Percentiles rank a stretch among this genome's conserved stretches.
Evolutionary conservation across 2,797 vertebrate species (phyloP).

Genomic region (Amniataba percoides): DNA sequence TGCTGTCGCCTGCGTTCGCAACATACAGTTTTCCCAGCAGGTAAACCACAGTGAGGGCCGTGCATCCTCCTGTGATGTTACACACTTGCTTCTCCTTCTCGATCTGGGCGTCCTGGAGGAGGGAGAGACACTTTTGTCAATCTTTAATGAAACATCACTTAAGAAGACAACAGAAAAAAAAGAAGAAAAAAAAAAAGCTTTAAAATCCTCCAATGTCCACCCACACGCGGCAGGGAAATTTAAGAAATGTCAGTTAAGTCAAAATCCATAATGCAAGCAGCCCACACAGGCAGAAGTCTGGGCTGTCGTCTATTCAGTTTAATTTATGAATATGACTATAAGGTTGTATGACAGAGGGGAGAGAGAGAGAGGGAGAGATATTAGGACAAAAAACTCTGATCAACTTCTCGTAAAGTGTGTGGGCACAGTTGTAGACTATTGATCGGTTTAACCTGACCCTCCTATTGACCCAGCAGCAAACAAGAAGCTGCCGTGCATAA

Average conservation of each 20-base stretch:
- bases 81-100: slow-evolving; percentile 91
- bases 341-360: background rate
- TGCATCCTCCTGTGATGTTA: slow-evolving; percentile 94
- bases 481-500: slow-evolving; percentile 6
- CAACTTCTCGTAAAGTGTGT: slow-evolving; percentile 13
- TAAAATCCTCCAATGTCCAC: background rate
- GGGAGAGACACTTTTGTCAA: background rate
- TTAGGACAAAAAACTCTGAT: slow-evolving; percentile 10
- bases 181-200: background rate
- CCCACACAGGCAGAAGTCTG: slow-evolving; percentile 4
- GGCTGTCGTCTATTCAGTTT: background rate
- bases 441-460: slow-evolving; percentile 37
- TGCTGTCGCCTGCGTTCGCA: slow-evolving; percentile 96
- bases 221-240: slow-evolving; percentile 15
- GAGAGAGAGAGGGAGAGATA: background rate
- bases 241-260: slow-evolving; percentile 7
- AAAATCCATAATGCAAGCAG: background rate
- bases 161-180: background rate
- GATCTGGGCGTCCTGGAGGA: slow-evolving; percentile 91
- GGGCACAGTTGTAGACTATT: slow-evolving; percentile 11
- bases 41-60: slow-evolving; percentile 92
- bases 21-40: slow-evolving; percentile 95
- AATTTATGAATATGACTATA: slow-evolving; percentile 1
- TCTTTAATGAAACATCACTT: slow-evolving; percentile 26
- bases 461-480: slow-evolving; percentile 26